Percentiles rank a stretch among this genome's conserved stretches.
phyloP scores from a whole-genome alignment of 2,113 vertebrate species.

The Terrapene triunguis region DNA sequence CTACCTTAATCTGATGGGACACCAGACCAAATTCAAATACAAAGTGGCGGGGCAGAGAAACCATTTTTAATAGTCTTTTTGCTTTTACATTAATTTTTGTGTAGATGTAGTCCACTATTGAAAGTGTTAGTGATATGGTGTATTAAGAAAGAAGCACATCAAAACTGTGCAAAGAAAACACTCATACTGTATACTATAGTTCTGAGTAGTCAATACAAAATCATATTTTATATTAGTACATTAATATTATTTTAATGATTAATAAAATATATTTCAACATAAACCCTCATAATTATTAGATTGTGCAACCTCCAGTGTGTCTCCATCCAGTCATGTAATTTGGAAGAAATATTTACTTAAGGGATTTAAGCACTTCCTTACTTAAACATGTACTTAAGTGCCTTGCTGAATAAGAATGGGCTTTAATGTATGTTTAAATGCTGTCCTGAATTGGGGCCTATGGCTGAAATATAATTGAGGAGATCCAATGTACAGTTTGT shows the following conservation, averaged over 20 bases:
- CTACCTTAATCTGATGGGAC: conserved; percentile 20
- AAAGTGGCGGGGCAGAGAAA: neutral
- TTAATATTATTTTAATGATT: neutral
- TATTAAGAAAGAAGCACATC: neutral
- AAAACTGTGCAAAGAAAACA: neutral
- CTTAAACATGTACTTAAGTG: neutral
- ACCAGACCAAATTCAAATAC: neutral
- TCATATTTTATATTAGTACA: neutral
- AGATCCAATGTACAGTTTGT: neutral
- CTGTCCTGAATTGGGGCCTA: neutral
- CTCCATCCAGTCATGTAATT: neutral
- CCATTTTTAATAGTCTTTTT: neutral
- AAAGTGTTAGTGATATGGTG: neutral
- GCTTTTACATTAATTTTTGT: neutral
- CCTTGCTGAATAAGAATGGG: neutral
- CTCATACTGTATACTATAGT: neutral
- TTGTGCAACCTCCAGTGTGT: neutral
- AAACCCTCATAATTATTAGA: neutral
- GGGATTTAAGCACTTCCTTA: neutral
- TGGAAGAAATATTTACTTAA: neutral
- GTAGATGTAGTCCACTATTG: neutral
- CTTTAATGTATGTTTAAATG: neutral
- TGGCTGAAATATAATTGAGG: neutral
- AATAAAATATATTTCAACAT: neutral
- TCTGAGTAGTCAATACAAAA: neutral